Evolutionary conservation across 2,113 vertebrate genomes (phyloP), one percentile per base, ranked within the genome.

Genomic region (Ascaphus truei): DNA sequence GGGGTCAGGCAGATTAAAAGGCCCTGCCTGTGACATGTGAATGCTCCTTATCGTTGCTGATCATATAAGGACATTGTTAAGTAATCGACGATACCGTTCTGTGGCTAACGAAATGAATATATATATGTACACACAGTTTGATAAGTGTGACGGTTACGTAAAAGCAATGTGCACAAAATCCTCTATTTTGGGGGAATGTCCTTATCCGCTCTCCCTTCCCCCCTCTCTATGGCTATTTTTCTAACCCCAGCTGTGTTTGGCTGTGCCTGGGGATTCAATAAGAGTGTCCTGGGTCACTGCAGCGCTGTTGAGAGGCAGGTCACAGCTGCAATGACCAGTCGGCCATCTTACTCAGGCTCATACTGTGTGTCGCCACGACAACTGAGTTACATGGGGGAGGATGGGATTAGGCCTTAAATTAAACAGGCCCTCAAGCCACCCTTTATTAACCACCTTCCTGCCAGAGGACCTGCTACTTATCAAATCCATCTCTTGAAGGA

Each of bases 241-340:
- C 7, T 15, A 13, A 1, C 53, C 31, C 22, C 62, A 48, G 60
- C 60, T 62, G 60, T 62, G 60, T 61, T 61, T 61, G 25, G 37
- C 25, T 23, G 13, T 26, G 51, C 45, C 60, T 18, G 15, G 61
- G 45, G 41, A 18, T 6, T 45, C 13, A 4, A 18, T 4, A 18
- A 13, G 41, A 20, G 3, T 20, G 41, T 45, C 41, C 41, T 7
- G 41, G 41, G 61, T 62, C 43, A 62, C 11, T 15, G 41, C 29
- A 23, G 5, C 2, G 1, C 29, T 4, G 29, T 13, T 26, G 29
- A 16, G 10, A 31, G 43, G 29, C 12, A 2, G 47, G 62, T 23
- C 62, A 37, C 62, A 64, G 62, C 62, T 64, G 48, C 25, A 30
- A 1, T 65, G 62, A 53, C 62, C 62, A 41, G 9, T 13, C 34